These are phyloP conservation scores for Eira barbara DNA, from an alignment of 2,113 vertebrate species.

Conservation along the genomic window DNA sequence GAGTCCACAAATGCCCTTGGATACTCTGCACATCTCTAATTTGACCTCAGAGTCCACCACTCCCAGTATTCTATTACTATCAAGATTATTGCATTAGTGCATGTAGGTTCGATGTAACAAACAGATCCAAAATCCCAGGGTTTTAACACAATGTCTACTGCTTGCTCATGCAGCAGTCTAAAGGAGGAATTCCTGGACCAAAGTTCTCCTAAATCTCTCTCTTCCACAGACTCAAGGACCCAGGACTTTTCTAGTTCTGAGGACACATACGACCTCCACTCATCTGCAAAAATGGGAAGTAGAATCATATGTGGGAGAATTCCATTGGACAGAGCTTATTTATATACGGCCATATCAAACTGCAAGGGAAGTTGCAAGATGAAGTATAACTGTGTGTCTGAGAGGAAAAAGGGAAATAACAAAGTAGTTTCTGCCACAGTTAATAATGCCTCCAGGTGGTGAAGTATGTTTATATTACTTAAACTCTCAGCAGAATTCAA, in stretches of 20 bases:
- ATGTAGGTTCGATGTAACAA: not conserved
- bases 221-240: not conserved
- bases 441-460: not conserved
- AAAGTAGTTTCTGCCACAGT: not conserved
- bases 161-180: not conserved
- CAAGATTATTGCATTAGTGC: not conserved
- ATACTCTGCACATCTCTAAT: not conserved
- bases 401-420: not conserved
- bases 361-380: not conserved
- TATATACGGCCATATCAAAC: not conserved
- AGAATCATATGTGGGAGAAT: not conserved
- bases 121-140: not conserved
- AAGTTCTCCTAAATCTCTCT: not conserved
- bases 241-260: not conserved
- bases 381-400: not conserved
- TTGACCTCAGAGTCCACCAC: not conserved
- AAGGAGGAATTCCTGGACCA: not conserved
- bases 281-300: not conserved
- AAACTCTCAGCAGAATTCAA: not conserved
- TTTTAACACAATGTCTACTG: not conserved
- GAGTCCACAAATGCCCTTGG: not conserved
- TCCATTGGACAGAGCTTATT: not conserved
- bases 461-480: not conserved
- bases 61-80: not conserved
- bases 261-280: not conserved